A percentile compares a stretch with the other conserved stretches of the same genome.
Evolutionary conservation across 2,888 invertebrate genomes (phyloP).

Genomic region (Xanthia togata): DNA sequence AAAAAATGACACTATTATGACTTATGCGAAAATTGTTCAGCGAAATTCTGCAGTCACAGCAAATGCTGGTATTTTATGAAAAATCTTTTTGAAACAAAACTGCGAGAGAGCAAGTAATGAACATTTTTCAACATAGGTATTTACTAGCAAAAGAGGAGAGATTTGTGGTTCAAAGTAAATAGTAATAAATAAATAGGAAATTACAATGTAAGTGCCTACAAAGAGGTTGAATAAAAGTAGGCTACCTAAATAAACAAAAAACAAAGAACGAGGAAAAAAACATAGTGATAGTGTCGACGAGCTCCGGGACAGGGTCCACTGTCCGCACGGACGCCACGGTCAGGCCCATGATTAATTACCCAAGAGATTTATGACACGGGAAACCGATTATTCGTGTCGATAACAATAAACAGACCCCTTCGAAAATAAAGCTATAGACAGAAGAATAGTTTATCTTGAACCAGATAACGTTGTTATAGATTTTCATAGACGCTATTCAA

Average conservation of each 20-base stretch:
- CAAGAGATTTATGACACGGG: conserved; percentile 77
- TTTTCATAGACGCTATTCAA: conserved; percentile 51
- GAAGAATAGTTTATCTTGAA: conserved; percentile 47
- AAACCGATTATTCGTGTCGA: conserved; percentile 74
- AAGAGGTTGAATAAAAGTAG: conserved; percentile 44
- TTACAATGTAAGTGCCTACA: conserved; percentile 16
- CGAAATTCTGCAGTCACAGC: conserved; percentile 66
- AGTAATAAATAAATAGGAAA: conserved; percentile 16
- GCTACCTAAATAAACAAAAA: conserved; percentile 34
- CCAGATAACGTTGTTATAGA: conserved; percentile 55
- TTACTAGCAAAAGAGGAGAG: neutral
- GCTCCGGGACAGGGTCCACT: conserved; percentile 59
- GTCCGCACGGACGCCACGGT: conserved; percentile 66
- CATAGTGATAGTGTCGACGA: conserved; percentile 57
- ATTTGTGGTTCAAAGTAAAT: neutral
- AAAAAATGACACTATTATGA: conserved; percentile 76
- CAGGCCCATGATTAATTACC: conserved; percentile 78
- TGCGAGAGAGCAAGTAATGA: conserved; percentile 6
- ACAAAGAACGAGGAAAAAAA: conserved; percentile 54
- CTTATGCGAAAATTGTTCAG: conserved; percentile 74
- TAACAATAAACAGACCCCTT: conserved; percentile 63
- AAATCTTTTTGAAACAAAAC: conserved; percentile 56
- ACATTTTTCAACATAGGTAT: conserved; percentile 5
- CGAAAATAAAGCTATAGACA: conserved; percentile 42
- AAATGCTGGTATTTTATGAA: conserved; percentile 66